Percentiles rank a stretch among this genome's conserved stretches.
phyloP scores from a whole-genome alignment of 2,888 invertebrate genomes.

The Neoitamus cyanurus region DNA sequence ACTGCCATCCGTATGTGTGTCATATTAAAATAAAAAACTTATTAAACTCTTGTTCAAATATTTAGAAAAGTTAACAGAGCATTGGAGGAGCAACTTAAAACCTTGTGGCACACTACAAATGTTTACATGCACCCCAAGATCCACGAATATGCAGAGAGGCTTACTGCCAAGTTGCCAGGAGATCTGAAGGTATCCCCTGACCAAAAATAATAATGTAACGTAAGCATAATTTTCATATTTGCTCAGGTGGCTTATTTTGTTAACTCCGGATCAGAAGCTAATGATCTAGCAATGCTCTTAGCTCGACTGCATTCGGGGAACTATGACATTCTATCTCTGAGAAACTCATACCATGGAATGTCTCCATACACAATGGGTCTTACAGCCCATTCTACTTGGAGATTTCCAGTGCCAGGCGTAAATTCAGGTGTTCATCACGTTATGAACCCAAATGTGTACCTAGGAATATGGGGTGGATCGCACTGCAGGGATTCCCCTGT shows the following conservation, averaged over 20 bases:
- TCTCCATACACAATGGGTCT: constrained; percentile 85
- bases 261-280: constrained; percentile 98
- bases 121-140: constrained; percentile 91
- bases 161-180: constrained; percentile 84
- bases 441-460: constrained; percentile 92
- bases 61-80: constrained; percentile 86
- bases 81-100: constrained; percentile 80
- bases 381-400: constrained; percentile 84
- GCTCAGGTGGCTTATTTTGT: constrained; percentile 87
- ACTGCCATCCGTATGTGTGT: constrained; percentile 91
- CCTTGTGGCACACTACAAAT: constrained; percentile 92
- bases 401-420: constrained; percentile 76
- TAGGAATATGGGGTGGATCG: constrained; percentile 90
- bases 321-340: constrained; percentile 85
- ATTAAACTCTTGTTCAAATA: background rate
- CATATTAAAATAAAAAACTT: background rate
- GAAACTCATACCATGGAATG: constrained; percentile 93
- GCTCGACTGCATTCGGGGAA: constrained; percentile 87
- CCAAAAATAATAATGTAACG: background rate
- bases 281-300: constrained; percentile 91
- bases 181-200: constrained; percentile 77
- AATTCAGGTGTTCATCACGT: constrained; percentile 84
- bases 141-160: constrained; percentile 88
- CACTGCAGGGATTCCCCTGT: constrained; percentile 88
- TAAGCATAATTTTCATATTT: constrained; percentile 50